Base-by-base conservation (phyloP, 2,888 invertebrate genomes). In the Rapana venosa region DNA sequence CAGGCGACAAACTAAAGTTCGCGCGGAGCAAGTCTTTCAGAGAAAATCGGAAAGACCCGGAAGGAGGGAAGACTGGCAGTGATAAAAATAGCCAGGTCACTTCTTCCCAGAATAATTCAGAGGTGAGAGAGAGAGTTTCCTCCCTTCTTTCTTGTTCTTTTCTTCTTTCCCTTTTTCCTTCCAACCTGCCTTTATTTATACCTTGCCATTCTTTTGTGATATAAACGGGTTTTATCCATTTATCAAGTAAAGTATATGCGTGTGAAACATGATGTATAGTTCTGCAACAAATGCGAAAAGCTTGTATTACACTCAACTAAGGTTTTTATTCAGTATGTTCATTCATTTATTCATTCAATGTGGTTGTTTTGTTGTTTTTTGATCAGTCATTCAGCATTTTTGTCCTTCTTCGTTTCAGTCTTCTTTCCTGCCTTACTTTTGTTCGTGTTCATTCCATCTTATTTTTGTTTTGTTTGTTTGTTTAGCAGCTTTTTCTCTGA, bases 1-100 rank as follows among this genome's bases (percentile, higher is more conserved):
- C 86, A 86, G 86, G 96, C 66, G 95, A 98, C 79, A 98, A 98
- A 96, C 97, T 98, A 94, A 96, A 98, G 74, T 93, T 96, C 83
- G 93, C 94, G 4, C 92, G 95, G 70, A 94, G 95, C 61, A 98
- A 93, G 22, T 94, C 95, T 56, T 93, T 94, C 22, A 92, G 94
- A 61, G 94, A 94, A 47, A 93, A 93, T 70, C 90, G 90, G 30
- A 84, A 89, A 61, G 91, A 91, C 35, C 87, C 90, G 0, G 92
- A 91, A 22, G 90, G 91, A n/a, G 26, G 81, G 13, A 88, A 89
- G 30, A 91, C 91, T 58, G 70, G 87, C 15, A 90, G 90, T 81
- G 86, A 88, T 15, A 89, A 90, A 35, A 87, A 88, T 4, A 87
- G 56, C 20, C 36, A 81, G 47, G 47, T 47, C n/a, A 70, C 58